Evolutionary conservation across 2,888 invertebrate species (phyloP).

Genomic region (Cephus pulcher): DNA sequence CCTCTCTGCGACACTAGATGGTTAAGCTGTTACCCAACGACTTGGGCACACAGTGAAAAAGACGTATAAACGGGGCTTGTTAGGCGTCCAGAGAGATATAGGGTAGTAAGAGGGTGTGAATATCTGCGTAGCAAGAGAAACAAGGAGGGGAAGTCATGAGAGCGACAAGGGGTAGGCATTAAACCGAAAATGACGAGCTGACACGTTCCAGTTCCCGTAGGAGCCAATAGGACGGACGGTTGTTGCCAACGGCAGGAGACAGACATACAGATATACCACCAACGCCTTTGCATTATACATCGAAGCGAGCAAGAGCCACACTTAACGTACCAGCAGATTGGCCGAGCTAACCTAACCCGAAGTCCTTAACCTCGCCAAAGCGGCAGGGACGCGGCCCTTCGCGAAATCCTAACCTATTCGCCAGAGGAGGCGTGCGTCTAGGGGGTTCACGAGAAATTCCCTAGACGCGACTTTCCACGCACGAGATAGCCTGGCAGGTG

Average conservation of each 20-base stretch:
- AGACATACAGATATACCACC: background rate
- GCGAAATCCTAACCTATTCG: background rate
- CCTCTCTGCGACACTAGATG: constrained; percentile 44
- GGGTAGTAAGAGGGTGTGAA: background rate
- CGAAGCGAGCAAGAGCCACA: background rate
- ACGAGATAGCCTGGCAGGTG: background rate
- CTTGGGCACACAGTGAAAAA: constrained; percentile 10
- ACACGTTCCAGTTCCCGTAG: constrained; percentile 10
- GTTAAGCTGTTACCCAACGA: constrained; percentile 26
- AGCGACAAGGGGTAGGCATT: background rate
- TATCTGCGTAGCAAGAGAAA: background rate
- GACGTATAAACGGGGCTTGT: background rate
- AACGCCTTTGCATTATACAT: background rate
- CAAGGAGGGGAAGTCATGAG: background rate
- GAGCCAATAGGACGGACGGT: no score
- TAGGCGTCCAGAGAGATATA: background rate
- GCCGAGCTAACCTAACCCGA: background rate
- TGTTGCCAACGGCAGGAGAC: background rate
- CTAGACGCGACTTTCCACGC: constrained; percentile 19
- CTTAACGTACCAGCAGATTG: background rate
- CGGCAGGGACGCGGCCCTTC: background rate
- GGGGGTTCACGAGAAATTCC: constrained; percentile 20
- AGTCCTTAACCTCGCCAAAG: background rate
- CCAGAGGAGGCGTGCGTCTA: background rate
- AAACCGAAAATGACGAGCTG: background rate